These are phyloP conservation scores for Semnopithecus entellus DNA, from an alignment of 2,113 vertebrate species.

Conservation along the genomic window DNA sequence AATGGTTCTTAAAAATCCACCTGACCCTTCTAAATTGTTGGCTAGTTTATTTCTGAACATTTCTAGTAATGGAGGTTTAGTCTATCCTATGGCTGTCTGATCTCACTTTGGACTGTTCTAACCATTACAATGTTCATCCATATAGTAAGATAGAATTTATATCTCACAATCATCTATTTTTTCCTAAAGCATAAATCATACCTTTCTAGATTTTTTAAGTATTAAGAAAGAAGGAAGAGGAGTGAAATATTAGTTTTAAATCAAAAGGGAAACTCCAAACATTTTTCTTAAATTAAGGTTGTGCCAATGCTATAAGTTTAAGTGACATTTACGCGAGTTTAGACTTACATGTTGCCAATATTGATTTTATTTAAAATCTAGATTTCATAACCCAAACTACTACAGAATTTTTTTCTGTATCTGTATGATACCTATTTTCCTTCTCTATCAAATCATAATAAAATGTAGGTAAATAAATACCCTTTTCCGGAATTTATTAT, in stretches of 20 bases:
- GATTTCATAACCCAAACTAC: not conserved
- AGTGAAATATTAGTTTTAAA: not conserved
- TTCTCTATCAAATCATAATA: not conserved
- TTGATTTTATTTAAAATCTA: constrained; percentile 17
- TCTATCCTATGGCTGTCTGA: not conserved
- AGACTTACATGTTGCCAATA: not conserved
- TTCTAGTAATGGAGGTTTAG: not conserved
- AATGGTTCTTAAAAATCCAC: not conserved
- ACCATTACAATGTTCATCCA: not conserved
- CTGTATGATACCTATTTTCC: not conserved
- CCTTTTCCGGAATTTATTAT: not conserved
- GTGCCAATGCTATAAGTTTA: not conserved
- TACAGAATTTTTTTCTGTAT: not conserved
- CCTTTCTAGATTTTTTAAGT: constrained; percentile 31
- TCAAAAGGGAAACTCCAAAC: constrained; percentile 11
- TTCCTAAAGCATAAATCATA: not conserved
- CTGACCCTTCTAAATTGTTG: not conserved
- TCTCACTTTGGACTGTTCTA: not conserved
- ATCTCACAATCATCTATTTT: not conserved
- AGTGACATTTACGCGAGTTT: not conserved
- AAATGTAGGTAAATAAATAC: not conserved
- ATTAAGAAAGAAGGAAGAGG: not conserved
- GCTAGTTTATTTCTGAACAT: not conserved
- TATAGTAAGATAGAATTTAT: not conserved
- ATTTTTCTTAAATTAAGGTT: constrained; percentile 11